Conservation (phyloP, 2,797 vertebrate genomes). For the Brachyrhaphis roseni region DNA sequence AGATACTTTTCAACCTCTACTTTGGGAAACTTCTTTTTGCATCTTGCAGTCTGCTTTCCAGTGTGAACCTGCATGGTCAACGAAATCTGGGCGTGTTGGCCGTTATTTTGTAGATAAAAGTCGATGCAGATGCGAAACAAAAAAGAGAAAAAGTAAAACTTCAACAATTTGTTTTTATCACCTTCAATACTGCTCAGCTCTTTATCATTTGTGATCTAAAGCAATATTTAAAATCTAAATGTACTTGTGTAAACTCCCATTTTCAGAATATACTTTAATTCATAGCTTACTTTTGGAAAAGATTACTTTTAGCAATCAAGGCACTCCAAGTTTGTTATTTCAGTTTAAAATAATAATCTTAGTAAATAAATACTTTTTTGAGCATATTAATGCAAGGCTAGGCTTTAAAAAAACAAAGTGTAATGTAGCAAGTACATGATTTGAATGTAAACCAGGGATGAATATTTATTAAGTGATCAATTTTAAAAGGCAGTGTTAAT, state of each 20-base stretch:
- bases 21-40: background rate
- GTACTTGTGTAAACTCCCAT: background rate
- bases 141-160: background rate
- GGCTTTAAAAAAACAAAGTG: background rate
- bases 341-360: background rate
- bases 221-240: slow-evolving; percentile 13
- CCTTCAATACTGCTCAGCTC: background rate
- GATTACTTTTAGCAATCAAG: no score
- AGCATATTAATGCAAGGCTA: background rate
- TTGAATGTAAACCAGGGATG: background rate
- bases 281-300: no score
- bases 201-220: slow-evolving; percentile 3
- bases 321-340: background rate
- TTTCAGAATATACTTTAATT: slow-evolving; percentile 15
- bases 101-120: background rate
- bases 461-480: background rate
- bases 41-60: background rate
- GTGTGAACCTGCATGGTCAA: background rate
- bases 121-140: no score
- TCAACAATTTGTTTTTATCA: background rate
- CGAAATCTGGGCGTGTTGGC: background rate
- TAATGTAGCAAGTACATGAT: background rate
- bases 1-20: background rate
- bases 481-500: background rate
- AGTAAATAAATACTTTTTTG: background rate